Conservation (phyloP, 1,140 invertebrate species). For the Scaptomyza hsui region DNA sequence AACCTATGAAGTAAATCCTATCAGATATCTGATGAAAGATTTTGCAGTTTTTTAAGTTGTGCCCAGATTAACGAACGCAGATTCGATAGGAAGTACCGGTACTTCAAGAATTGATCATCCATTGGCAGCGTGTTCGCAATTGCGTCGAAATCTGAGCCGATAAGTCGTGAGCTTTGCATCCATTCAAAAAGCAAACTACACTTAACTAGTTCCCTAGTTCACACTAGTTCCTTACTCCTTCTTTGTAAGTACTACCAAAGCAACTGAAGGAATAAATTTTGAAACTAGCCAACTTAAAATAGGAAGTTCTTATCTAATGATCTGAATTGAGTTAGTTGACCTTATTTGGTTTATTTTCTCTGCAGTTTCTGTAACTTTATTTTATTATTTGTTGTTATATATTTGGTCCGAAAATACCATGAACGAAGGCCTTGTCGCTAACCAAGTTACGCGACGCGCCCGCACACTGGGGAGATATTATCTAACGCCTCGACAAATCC, state of each 20-base stretch:
- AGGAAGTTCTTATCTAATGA: too few species aligned
- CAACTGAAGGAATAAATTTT: too few species aligned
- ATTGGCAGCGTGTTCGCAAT: not conserved
- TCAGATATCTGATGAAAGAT: too few species aligned
- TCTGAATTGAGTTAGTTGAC: slow-evolving; percentile 4
- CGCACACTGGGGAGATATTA: slow-evolving; percentile 63
- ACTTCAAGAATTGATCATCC: slow-evolving; percentile 6
- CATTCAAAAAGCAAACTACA: not conserved
- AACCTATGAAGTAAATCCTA: too few species aligned
- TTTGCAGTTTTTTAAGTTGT: too few species aligned
- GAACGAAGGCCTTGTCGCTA: slow-evolving; percentile 42
- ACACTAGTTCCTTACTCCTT: too few species aligned
- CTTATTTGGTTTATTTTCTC: slow-evolving; percentile 38
- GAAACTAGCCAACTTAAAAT: too few species aligned
- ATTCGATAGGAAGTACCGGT: not conserved
- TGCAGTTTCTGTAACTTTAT: slow-evolving; percentile 20
- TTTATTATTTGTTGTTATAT: not conserved
- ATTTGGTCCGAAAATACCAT: slow-evolving; percentile 7
- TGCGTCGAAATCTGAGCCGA: slow-evolving; percentile 10
- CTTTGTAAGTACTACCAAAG: too few species aligned
- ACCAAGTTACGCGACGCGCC: slow-evolving; percentile 51
- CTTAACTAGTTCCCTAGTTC: not conserved
- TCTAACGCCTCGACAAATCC: slow-evolving; percentile 76
- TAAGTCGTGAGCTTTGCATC: slow-evolving; percentile 13
- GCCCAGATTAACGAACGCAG: not conserved